A percentile compares a stretch with the other conserved stretches of the same genome.
Evolutionary conservation across 2,797 vertebrate species (phyloP).

Genomic region (Macroramphosus scolopax): DNA sequence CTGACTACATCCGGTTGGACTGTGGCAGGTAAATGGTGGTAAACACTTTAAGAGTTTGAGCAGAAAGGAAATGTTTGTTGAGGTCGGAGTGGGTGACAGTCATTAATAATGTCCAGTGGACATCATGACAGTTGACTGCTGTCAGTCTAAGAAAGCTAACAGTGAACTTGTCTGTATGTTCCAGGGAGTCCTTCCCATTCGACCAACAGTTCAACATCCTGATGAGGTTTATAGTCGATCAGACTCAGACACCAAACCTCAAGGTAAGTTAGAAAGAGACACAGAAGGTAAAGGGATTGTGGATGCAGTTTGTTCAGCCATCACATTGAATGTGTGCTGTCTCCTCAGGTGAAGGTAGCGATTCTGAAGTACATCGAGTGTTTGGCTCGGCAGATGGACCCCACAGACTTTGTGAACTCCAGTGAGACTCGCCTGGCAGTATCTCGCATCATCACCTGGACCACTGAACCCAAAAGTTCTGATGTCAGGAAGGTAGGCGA

Average conservation of each 20-base stretch:
- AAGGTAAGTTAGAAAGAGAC: constrained; percentile 73
- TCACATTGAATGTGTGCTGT: not conserved
- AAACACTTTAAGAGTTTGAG: too few species aligned
- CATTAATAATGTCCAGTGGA: too few species aligned
- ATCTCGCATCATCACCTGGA: constrained; percentile 98
- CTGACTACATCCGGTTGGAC: too few species aligned
- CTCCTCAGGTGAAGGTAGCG: constrained; percentile 90
- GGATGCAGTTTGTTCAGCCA: not conserved
- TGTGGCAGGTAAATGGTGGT: too few species aligned
- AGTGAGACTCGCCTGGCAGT: constrained; percentile 96
- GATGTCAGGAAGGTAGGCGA: constrained; percentile 91
- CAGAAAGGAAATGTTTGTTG: too few species aligned
- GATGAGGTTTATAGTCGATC: constrained; percentile 98
- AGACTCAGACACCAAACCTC: constrained; percentile 96
- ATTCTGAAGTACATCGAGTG: constrained; percentile 96
- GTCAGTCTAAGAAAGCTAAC: too few species aligned
- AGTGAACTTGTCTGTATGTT: too few species aligned
- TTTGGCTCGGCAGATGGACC: constrained; percentile 94
- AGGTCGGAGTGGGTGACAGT: too few species aligned
- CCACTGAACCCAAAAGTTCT: constrained; percentile 97
- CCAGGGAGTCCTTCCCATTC: constrained; percentile 94
- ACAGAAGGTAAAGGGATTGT: fast-evolving
- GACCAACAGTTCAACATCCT: constrained; percentile 98
- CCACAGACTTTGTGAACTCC: constrained; percentile 94
- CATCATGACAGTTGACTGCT: too few species aligned